Evolutionary conservation across 1,140 invertebrate genomes (phyloP).

Genomic region (Eriosoma lanigerum): DNA sequence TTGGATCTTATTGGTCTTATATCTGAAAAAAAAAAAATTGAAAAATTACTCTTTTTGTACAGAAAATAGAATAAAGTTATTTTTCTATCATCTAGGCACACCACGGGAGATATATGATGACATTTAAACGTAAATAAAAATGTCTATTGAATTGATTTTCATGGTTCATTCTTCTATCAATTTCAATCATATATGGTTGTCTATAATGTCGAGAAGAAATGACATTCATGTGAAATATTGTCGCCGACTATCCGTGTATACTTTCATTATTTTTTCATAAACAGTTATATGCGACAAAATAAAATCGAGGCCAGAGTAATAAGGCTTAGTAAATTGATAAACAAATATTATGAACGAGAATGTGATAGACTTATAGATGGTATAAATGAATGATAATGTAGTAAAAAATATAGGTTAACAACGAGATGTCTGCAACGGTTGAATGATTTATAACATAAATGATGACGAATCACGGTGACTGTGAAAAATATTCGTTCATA

Average conservation of each 20-base stretch:
- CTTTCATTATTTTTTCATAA: constrained; percentile 30
- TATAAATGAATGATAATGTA: constrained; percentile 41
- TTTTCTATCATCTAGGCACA: background rate
- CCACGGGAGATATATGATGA: background rate
- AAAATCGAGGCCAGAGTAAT: constrained; percentile 16
- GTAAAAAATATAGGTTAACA: constrained; percentile 48
- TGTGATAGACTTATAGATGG: constrained; percentile 38
- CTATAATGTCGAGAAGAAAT: constrained; percentile 31
- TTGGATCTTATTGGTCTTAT: background rate
- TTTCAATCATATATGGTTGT: background rate
- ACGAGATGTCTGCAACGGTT: constrained; percentile 42
- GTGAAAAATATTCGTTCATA: constrained; percentile 29
- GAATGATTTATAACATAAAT: constrained; percentile 45
- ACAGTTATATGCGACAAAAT: constrained; percentile 28
- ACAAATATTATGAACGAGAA: constrained; percentile 43
- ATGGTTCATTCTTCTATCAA: constrained; percentile 21
- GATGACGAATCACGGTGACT: constrained; percentile 44
- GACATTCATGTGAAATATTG: constrained; percentile 18
- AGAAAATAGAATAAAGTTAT: background rate
- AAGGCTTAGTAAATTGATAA: constrained; percentile 34
- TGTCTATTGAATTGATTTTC: constrained; percentile 34
- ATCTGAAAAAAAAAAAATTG: background rate
- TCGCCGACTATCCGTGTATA: constrained; percentile 7
- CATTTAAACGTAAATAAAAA: background rate
- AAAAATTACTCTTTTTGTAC: background rate